These are phyloP conservation scores for Palythoa grandis DNA, from an alignment of 92 coral and sea anemone genomes.

Conservation along the genomic window DNA sequence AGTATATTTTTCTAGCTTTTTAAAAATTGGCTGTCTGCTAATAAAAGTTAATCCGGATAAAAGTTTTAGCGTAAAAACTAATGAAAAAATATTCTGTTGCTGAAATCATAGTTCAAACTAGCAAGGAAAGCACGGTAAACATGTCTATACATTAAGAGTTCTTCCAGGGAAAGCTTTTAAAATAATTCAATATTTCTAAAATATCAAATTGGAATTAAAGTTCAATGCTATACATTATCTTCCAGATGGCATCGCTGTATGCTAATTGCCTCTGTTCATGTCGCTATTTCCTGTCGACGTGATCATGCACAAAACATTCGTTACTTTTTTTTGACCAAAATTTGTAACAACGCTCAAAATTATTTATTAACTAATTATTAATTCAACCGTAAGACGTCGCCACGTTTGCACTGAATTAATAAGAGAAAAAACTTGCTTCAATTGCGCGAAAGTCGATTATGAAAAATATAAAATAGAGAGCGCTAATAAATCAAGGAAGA, in stretches of 20 bases:
- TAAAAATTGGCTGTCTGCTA: no score
- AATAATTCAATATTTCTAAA: no score
- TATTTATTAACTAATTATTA: neutral
- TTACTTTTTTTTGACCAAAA: neutral
- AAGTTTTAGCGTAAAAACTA: no score
- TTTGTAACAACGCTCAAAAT: neutral
- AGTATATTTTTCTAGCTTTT: no score
- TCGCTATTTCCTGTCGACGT: conserved; percentile 28
- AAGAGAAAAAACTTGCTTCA: neutral
- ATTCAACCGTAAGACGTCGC: neutral
- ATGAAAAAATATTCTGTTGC: no score
- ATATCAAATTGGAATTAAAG: neutral
- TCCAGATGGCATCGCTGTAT: neutral
- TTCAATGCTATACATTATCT: neutral
- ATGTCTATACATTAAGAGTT: no score
- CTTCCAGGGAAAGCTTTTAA: no score
- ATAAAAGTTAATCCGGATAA: no score
- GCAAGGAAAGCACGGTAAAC: no score
- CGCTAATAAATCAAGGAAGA: neutral
- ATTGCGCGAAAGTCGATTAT: neutral
- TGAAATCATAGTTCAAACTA: no score
- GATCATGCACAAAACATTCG: conserved; percentile 5
- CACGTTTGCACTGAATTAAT: neutral
- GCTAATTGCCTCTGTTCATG: neutral
- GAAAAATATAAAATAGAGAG: neutral